Percentiles rank a stretch among this genome's conserved stretches.
Conservation (phyloP, 1,140 invertebrate genomes). For the Drosophila nasuta region DNA sequence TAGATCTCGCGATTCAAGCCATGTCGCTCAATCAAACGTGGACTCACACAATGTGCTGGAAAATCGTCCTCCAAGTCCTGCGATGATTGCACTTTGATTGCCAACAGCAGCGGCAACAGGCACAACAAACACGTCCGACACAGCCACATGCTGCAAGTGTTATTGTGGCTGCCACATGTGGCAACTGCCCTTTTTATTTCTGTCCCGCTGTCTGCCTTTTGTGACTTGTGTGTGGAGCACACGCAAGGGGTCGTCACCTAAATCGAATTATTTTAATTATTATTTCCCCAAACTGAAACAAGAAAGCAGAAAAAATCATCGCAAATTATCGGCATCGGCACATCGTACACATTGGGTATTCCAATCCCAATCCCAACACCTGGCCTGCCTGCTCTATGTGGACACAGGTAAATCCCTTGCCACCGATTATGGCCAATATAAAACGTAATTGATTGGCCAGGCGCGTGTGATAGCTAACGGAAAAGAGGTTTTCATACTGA, state of each 20-base stretch:
- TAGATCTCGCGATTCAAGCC: slow-evolving; percentile 59
- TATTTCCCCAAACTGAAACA: background rate
- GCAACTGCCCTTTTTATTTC: slow-evolving; percentile 4
- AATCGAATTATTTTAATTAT: slow-evolving; percentile 40
- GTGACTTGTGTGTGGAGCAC: background rate
- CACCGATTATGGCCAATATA: slow-evolving; percentile 9
- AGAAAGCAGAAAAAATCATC: background rate
- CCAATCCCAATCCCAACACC: slow-evolving; percentile 17
- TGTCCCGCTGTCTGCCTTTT: background rate
- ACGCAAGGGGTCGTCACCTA: slow-evolving; percentile 67
- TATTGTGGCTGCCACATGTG: slow-evolving; percentile 4
- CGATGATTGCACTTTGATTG: background rate
- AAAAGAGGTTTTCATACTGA: background rate
- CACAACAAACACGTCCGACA: slow-evolving; percentile 17
- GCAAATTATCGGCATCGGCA: background rate
- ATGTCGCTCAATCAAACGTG: slow-evolving; percentile 58
- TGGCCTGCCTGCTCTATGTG: background rate
- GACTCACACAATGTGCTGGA: slow-evolving; percentile 52
- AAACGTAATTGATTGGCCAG: slow-evolving; percentile 10
- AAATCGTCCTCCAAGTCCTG: background rate
- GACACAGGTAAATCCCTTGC: background rate
- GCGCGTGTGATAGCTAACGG: background rate
- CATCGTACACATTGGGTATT: background rate
- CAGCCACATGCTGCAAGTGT: slow-evolving; percentile 26
- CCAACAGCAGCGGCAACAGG: slow-evolving; percentile 4